phyloP scores from a whole-genome alignment of 2,888 invertebrate species.

The Hartigia nigra region DNA sequence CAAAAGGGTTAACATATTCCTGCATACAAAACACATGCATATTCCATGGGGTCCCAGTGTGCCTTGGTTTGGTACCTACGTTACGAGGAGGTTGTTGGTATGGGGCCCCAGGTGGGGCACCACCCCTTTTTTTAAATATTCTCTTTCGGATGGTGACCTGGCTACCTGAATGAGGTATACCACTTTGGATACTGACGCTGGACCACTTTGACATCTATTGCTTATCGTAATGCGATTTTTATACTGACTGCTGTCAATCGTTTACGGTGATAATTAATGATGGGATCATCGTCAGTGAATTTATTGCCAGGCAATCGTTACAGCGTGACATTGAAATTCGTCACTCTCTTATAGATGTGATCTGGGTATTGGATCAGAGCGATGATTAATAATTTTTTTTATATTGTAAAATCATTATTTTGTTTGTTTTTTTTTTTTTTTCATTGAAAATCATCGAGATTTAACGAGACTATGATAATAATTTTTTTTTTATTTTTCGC shows the following conservation, averaged over 20 bases:
- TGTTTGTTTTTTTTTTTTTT: no score
- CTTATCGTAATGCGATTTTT: slow-evolving; percentile 62
- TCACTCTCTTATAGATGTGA: not conserved
- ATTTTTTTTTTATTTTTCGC: no score
- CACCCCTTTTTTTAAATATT: slow-evolving; percentile 25
- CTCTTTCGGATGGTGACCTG: slow-evolving; percentile 1
- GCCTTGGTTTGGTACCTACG: slow-evolving; percentile 25
- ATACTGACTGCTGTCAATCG: slow-evolving; percentile 32
- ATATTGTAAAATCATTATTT: no score
- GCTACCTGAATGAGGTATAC: not conserved
- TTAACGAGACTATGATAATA: no score
- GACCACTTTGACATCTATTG: slow-evolving; percentile 45
- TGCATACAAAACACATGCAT: slow-evolving; percentile 62
- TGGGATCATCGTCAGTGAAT: not conserved
- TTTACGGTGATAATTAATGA: slow-evolving; percentile 15
- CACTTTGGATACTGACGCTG: not conserved
- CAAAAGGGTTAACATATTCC: slow-evolving; percentile 64
- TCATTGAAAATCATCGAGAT: no score
- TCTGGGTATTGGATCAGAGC: not conserved
- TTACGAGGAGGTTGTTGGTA: slow-evolving; percentile 13
- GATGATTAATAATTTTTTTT: not conserved
- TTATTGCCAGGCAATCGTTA: not conserved
- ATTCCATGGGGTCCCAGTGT: slow-evolving; percentile 51
- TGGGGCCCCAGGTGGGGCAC: slow-evolving; percentile 61
- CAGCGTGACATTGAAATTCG: slow-evolving; percentile 9